phyloP scores from a whole-genome alignment of 2,113 vertebrate species.

The Xiphias gladius region DNA sequence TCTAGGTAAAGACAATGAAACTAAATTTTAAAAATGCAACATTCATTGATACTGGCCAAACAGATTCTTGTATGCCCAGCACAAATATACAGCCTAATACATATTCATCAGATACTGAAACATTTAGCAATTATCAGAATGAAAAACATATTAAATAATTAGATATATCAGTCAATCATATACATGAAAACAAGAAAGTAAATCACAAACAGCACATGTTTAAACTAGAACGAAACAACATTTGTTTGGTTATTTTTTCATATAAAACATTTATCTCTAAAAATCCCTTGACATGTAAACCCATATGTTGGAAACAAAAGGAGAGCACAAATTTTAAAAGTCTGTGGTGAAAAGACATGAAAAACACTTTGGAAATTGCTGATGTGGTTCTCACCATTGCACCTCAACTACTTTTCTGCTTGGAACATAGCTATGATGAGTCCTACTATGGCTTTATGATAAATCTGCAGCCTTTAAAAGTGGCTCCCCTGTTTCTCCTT shows the following conservation, averaged over 20 bases:
- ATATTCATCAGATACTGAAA: constrained; percentile 20
- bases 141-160: constrained; percentile 35
- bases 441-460: constrained; percentile 37
- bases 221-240: not conserved
- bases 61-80: not conserved
- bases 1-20: constrained; percentile 51
- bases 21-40: constrained; percentile 2
- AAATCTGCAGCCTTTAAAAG: constrained; percentile 63
- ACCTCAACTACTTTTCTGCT: constrained; percentile 17
- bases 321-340: constrained; percentile 58
- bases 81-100: not conserved
- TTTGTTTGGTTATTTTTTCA: constrained; percentile 37
- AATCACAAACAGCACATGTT: constrained; percentile 30
- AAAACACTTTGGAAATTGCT: constrained; percentile 11
- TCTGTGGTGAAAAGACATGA: not conserved
- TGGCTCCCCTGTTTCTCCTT: constrained; percentile 53
- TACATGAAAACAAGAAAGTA: constrained; percentile 24
- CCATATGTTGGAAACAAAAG: constrained; percentile 31
- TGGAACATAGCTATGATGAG: constrained; percentile 23
- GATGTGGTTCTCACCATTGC: constrained; percentile 15
- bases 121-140: constrained; percentile 54
- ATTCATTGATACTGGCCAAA: constrained; percentile 50
- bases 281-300: constrained; percentile 64
- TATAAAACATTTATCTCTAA: constrained; percentile 58
- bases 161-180: constrained; percentile 46